phyloP scores from a whole-genome alignment of 2,888 invertebrate genomes.

The Sinohyriopsis cumingii region DNA sequence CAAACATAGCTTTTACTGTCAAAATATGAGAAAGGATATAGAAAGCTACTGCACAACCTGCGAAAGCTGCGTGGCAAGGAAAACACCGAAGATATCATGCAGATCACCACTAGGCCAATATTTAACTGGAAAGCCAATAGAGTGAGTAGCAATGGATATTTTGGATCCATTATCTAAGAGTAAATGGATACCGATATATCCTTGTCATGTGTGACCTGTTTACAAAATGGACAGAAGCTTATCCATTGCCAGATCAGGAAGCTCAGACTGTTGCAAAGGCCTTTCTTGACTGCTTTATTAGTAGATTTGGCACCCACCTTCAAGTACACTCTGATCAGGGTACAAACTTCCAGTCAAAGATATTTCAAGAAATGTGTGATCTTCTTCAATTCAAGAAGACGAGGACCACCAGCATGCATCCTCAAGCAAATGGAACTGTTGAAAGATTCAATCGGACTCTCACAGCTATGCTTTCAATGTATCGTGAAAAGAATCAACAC shows the following conservation, averaged over 20 bases:
- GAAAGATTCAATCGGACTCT: too few species aligned
- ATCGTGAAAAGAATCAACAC: too few species aligned
- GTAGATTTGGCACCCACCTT: constrained; percentile 13
- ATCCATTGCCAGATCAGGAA: constrained; percentile 12
- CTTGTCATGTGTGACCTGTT: constrained; percentile 14
- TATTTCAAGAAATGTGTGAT: constrained; percentile 14
- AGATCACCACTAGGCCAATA: constrained; percentile 10
- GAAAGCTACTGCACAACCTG: constrained; percentile 12
- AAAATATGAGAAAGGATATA: constrained; percentile 3
- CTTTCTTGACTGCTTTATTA: constrained; percentile 10
- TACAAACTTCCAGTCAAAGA: constrained; percentile 16
- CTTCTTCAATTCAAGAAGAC: constrained; percentile 15
- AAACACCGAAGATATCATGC: constrained; percentile 1
- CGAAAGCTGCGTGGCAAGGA: constrained; percentile 8
- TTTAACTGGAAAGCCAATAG: constrained; percentile 8
- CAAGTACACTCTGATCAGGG: constrained; percentile 13
- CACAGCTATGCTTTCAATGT: too few species aligned
- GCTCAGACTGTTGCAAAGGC: constrained; percentile 6
- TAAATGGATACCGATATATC: constrained; percentile 9
- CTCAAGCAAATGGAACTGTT: too few species aligned
- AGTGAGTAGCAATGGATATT: constrained; percentile 12
- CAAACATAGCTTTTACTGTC: constrained; percentile 1
- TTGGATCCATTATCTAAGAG: constrained; percentile 10
- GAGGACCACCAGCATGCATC: too few species aligned
- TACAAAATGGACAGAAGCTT: constrained; percentile 11